phyloP scores from a whole-genome alignment of 2,797 vertebrate genomes.

The Sylvia borin region DNA sequence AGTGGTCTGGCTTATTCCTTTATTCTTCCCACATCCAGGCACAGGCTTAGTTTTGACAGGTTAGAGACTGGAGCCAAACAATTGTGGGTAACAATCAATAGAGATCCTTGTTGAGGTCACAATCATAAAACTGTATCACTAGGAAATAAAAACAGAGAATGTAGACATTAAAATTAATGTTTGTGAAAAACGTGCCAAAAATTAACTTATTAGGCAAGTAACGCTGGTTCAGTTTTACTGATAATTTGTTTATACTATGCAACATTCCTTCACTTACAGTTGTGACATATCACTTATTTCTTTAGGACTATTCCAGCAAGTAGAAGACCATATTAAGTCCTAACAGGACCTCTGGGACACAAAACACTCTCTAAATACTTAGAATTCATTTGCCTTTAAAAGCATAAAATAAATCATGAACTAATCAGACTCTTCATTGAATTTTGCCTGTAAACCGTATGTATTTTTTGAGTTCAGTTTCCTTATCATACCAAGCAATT shows the following conservation, averaged over 20 bases:
- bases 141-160: not conserved
- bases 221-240: not conserved
- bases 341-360: slow-evolving; percentile 13
- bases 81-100: not conserved
- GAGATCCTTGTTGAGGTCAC: not conserved
- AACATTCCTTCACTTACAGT: slow-evolving; percentile 6
- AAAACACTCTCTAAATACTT: slow-evolving; percentile 49
- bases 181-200: slow-evolving; percentile 35
- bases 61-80: not conserved
- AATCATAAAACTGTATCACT: slow-evolving; percentile 1
- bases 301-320: slow-evolving; percentile 37
- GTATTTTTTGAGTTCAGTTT: slow-evolving; percentile 10
- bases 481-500: slow-evolving; percentile 41
- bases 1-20: not conserved
- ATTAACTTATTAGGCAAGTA: slow-evolving; percentile 26
- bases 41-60: not conserved
- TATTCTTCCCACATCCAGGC: not conserved
- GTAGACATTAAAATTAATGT: slow-evolving; percentile 11
- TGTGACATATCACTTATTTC: slow-evolving; percentile 32
- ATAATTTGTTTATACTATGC: slow-evolving; percentile 39
- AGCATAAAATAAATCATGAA: slow-evolving; percentile 61
- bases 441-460: slow-evolving; percentile 1
- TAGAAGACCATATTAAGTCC: slow-evolving; percentile 16
- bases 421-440: slow-evolving; percentile 41
- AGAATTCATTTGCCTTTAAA: slow-evolving; percentile 60